phyloP scores from a whole-genome alignment of 2,797 vertebrate genomes.

The Australoheros facetus region DNA sequence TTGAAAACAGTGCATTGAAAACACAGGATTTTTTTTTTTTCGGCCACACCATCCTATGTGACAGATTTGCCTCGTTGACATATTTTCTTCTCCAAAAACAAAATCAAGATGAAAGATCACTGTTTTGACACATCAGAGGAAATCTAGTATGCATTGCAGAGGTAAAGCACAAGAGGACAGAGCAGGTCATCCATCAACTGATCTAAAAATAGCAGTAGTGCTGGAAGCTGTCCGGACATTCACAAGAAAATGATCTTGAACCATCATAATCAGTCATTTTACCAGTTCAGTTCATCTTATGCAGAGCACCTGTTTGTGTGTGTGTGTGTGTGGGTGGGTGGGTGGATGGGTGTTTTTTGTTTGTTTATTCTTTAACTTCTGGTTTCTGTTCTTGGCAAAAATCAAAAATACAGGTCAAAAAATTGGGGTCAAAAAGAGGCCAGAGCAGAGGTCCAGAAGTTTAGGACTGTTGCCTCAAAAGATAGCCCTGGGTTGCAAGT shows the following conservation, averaged over 20 bases:
- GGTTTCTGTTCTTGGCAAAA: neutral
- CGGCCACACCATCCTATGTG: rapidly evolving
- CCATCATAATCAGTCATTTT: neutral
- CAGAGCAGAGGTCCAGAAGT: neutral
- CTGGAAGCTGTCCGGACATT: neutral
- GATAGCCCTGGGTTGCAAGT: too few species aligned
- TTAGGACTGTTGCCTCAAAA: too few species aligned
- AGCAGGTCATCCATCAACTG: neutral
- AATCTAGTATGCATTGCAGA: neutral
- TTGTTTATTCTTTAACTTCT: neutral
- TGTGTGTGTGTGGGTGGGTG: too few species aligned
- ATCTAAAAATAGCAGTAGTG: neutral
- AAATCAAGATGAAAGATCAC: neutral
- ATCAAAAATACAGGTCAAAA: neutral
- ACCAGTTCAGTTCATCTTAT: neutral
- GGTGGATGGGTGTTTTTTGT: too few species aligned
- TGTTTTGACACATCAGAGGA: neutral
- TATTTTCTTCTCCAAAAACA: neutral
- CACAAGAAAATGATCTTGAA: neutral
- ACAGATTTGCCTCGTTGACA: neutral
- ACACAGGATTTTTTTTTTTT: neutral
- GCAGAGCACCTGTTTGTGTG: neutral
- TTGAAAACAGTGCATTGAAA: too few species aligned
- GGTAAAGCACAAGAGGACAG: neutral
- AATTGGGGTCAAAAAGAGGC: neutral